phyloP scores from a whole-genome alignment of 2,113 vertebrate species.

The Lynx canadensis region DNA sequence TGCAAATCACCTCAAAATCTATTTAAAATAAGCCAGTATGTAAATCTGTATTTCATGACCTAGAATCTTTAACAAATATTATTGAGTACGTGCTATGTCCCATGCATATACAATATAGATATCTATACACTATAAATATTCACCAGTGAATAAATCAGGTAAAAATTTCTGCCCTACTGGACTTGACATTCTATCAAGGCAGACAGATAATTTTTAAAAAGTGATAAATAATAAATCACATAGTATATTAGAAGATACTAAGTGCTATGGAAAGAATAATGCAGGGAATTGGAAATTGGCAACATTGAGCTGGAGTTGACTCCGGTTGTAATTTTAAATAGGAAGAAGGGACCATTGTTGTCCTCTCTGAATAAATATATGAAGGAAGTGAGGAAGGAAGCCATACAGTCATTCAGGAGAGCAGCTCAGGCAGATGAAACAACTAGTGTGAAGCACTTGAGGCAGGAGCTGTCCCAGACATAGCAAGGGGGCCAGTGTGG shows the following conservation, averaged over 20 bases:
- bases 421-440: background rate
- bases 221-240: background rate
- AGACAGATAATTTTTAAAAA: background rate
- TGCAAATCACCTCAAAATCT: background rate
- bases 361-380: background rate
- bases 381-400: background rate
- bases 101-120: background rate
- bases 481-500: background rate
- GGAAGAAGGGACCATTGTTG: background rate
- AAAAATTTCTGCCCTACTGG: background rate
- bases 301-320: background rate
- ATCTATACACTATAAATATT: background rate
- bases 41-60: background rate
- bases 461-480: background rate
- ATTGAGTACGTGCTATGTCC: background rate
- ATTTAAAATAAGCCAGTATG: background rate
- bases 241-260: background rate
- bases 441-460: background rate
- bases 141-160: background rate
- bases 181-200: background rate
- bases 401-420: background rate
- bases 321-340: background rate
- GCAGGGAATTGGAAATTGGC: background rate
- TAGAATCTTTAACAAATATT: background rate
- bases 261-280: background rate